Base-by-base conservation (phyloP, 2,113 vertebrate species). In the Pitta sordida region DNA sequence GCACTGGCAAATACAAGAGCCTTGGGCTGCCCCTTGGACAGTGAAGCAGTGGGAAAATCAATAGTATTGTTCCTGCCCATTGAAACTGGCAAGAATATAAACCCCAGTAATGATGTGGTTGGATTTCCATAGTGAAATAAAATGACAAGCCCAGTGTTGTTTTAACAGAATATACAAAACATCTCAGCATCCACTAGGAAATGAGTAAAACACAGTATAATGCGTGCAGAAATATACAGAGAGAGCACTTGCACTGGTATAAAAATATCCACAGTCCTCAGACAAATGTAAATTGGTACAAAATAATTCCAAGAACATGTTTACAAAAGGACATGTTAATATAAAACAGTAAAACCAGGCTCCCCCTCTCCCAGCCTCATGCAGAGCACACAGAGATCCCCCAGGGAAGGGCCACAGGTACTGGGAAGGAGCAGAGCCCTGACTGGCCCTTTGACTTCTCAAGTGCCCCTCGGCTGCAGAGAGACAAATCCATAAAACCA, bases 251-350 rank as follows among this genome's bases (percentile, higher is more conserved):
- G 81, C 86, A 86, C 96, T 91, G 82, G 97, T 98, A 98, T 96
- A 98, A 98, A 98, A 98, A 98, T 97, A 98, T 90, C 97, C 97
- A 97, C 96, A 94, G 97, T 97, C 97, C 93, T 96, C 95, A 87
- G 95, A 96, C 93, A 95, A 96, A 95, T 64, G 87, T 94, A 94
- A 98, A 97, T 74, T 13, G 80, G 86, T 98, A 98, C 78, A 98
- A 98, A 98, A 97, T 70, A 93, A 97, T 97, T 93, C 90, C 96
- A 82, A 91, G 95, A 97, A 97, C 73, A 43, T 59, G 95, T 97
- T 97, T 97, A 92, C 94, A 96, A 97, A 98, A 98, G 93, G 94
- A 95, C 78, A 48, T 11, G 51, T 95, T 80, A 51, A 91, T 97
- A 97, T 79, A 97, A 98, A 98, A 97, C 79, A 95, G 96, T 78